These are phyloP conservation scores for Odontomachus brunneus DNA, from an alignment of 1,140 invertebrate genomes.

Conservation along the genomic window DNA sequence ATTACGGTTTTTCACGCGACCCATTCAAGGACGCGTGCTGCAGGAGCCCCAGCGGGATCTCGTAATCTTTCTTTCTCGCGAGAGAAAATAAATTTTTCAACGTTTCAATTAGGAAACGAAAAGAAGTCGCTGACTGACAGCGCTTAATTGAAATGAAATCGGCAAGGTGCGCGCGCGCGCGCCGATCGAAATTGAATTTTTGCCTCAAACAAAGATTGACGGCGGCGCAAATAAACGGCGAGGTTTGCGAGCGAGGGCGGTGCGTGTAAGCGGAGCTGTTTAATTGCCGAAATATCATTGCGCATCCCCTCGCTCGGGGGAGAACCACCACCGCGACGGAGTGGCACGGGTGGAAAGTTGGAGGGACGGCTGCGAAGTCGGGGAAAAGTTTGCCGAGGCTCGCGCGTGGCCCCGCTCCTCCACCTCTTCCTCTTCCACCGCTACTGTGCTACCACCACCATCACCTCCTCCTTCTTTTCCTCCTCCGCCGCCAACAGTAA, in stretches of 20 bases:
- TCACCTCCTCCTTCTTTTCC: neutral
- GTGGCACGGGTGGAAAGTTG: neutral
- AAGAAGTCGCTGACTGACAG: constrained; percentile 55
- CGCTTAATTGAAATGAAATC: constrained; percentile 59
- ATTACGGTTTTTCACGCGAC: constrained; percentile 31
- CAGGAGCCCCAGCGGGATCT: neutral
- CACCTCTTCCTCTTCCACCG: too few species aligned
- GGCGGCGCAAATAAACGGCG: constrained; percentile 25
- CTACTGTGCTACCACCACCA: too few species aligned
- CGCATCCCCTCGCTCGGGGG: constrained; percentile 30
- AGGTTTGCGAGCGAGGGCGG: neutral
- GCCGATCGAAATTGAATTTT: constrained; percentile 52
- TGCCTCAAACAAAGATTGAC: constrained; percentile 56
- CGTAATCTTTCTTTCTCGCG: constrained; percentile 21
- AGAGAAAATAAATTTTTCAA: constrained; percentile 56
- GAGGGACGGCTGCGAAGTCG: constrained; percentile 50
- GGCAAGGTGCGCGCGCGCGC: neutral
- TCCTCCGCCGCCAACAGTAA: constrained; percentile 64
- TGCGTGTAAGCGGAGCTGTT: constrained; percentile 52
- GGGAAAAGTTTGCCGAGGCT: constrained; percentile 64
- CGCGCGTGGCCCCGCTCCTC: constrained; percentile 46
- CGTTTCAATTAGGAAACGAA: constrained; percentile 52
- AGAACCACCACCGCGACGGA: constrained; percentile 1
- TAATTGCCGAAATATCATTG: constrained; percentile 60
- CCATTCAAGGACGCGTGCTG: constrained; percentile 22